phyloP scores from a whole-genome alignment of 1,140 invertebrate species.

The Apis mellifera region Amel_HAv3.1 CM009939.2:2851501-2852000 shows the following conservation, averaged over 20 bases:
- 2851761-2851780: conserved; percentile 16
- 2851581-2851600: not conserved
- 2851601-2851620: not conserved
- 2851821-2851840: too few species aligned
- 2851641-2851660: too few species aligned
- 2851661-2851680: too few species aligned
- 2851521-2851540: not conserved
- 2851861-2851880: not conserved
- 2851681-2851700: not conserved
- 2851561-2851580: too few species aligned
- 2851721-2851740: conserved; percentile 4
- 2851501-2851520: not conserved
- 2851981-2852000: too few species aligned
- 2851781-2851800: too few species aligned
- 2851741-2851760: conserved; percentile 26
- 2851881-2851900: not conserved
- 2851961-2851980: too few species aligned
- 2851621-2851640: not conserved
- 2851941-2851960: not conserved
- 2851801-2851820: too few species aligned
- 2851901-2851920: not conserved
- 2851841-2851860: too few species aligned
- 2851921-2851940: not conserved
- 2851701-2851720: not conserved
- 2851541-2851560: not conserved